Evolutionary conservation across 2,888 invertebrate genomes (phyloP), one percentile per base, ranked within the genome.

Genomic region (Oasisia sp.): DNA sequence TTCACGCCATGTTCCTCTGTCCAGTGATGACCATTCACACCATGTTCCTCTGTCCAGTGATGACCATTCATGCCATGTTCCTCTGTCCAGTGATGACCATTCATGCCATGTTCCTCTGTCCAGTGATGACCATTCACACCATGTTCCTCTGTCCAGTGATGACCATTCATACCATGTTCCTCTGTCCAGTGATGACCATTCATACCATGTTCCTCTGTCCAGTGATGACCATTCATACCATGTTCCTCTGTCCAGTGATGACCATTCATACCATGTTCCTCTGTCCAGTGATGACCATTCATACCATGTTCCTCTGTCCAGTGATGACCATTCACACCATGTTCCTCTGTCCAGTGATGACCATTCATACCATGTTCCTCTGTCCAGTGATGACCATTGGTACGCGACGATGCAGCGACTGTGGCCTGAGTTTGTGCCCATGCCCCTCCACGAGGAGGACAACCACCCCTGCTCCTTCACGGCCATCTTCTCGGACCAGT

Each of bases 381-480:
- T 58, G 14, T 27, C 58, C 58, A 38, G 95, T 97, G 97, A n/a
- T n/a, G n/a, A n/a, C 8, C 98, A 98, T 96, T 99, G 99, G 99
- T 96, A 98, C 93, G 98, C 98, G 93, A 96, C 98, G 44, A 98
- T 98, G 90, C 97, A 97, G 91, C 97, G 97, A 91, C 95, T 98
- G 92, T 99, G 98, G 98, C 97, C 98, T 0, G 97, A 98, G 93
- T 98, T 98, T 96, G 97, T 98, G 95, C 97, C 97, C 32, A 97
- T 98, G 95, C 97, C 98, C 0, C 97, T 98, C 91, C 97, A 98
- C 94, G 98, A 98, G 95, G 97, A 97, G 93, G 98, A 99, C 95
- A 97, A 98, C 8, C 98, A 98, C 95, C 98, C 98, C 0, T 98
- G 98, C 94, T 98, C 98, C 0, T 98, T 99, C 96, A 97, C 97